Conservation (phyloP, 2,797 vertebrate genomes). For the Anomalospiza imberbis region DNA sequence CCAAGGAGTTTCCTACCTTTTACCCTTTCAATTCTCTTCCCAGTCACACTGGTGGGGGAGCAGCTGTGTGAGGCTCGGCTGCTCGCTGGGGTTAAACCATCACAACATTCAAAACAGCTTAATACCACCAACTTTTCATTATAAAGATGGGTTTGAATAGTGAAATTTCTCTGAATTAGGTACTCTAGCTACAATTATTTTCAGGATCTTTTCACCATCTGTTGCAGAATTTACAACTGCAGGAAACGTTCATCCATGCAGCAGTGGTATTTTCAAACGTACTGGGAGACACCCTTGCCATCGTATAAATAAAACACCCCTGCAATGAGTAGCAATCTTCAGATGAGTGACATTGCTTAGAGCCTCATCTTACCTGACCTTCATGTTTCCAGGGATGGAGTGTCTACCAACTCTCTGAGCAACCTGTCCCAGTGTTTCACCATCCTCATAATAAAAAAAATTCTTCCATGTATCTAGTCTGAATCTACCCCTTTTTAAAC, state of each 20-base stretch:
- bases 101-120: background rate
- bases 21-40: background rate
- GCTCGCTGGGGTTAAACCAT: background rate
- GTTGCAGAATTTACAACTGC: background rate
- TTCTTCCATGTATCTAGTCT: background rate
- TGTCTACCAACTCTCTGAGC: background rate
- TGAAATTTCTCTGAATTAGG: background rate
- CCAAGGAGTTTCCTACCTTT: background rate
- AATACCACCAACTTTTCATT: background rate
- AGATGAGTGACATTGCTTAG: background rate
- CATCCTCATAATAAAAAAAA: background rate
- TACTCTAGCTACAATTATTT: background rate
- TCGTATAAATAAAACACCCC: background rate
- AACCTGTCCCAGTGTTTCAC: background rate
- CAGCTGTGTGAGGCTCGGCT: background rate
- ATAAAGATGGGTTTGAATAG: background rate
- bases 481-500: background rate
- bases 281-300: background rate
- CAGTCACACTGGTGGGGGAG: fast-evolving
- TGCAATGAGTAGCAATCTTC: background rate
- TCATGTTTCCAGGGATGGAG: background rate
- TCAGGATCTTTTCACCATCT: background rate
- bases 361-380: background rate
- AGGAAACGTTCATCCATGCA: background rate
- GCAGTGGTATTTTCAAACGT: background rate